A percentile compares a stretch with the other conserved stretches of the same genome.
phyloP scores from a whole-genome alignment of 2,113 vertebrate genomes.

The Nansenia antarctica region DNA sequence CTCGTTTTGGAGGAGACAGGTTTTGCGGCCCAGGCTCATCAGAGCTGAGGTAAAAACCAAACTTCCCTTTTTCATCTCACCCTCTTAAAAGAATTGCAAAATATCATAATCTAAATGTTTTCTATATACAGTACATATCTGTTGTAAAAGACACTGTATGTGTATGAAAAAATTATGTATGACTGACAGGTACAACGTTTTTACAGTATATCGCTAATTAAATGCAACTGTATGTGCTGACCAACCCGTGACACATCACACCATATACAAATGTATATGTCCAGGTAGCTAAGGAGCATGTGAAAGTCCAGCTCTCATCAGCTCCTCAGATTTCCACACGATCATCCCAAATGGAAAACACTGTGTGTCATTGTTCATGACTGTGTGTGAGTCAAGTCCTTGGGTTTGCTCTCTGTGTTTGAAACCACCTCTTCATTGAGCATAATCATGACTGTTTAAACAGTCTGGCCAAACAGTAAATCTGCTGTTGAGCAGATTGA shows the following conservation, averaged over 20 bases:
- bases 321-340: constrained; percentile 45
- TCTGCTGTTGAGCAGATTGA: constrained; percentile 57
- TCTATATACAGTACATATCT: too few species aligned
- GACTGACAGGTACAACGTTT: too few species aligned
- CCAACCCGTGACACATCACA: neutral
- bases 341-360: constrained; percentile 33
- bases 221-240: neutral
- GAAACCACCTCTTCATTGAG: constrained; percentile 46
- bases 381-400: constrained; percentile 29
- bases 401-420: constrained; percentile 29
- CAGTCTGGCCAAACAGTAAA: constrained; percentile 54
- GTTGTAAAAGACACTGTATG: too few species aligned
- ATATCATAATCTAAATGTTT: too few species aligned
- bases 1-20: neutral
- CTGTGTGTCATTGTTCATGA: constrained; percentile 42
- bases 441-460: constrained; percentile 64
- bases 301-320: constrained; percentile 42
- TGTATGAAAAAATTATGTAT: too few species aligned
- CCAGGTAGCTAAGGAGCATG: constrained; percentile 7
- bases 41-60: too few species aligned
- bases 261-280: neutral
- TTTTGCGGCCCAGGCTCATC: neutral
- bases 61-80: too few species aligned
- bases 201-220: too few species aligned
- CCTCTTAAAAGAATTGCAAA: too few species aligned